Conservation (phyloP, 2,888 invertebrate species). For the Ptychoptera contaminata region DNA sequence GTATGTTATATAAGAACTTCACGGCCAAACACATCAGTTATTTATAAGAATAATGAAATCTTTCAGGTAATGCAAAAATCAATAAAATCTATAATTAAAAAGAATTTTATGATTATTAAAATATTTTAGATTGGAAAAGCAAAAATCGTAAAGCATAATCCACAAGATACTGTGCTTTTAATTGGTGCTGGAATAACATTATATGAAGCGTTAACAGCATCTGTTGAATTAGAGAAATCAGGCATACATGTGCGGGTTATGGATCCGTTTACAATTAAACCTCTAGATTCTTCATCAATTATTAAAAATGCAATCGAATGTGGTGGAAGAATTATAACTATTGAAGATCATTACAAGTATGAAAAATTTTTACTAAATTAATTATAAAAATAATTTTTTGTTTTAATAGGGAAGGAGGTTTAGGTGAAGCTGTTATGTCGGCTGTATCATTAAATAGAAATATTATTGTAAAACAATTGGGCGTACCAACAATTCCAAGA, state of each 20-base stretch:
- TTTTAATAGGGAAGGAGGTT: conserved; percentile 50
- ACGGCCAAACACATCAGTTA: conserved; percentile 71
- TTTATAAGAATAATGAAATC: conserved; percentile 71
- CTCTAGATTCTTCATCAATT: conserved; percentile 69
- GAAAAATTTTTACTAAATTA: conserved; percentile 30
- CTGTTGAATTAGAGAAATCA: conserved; percentile 50
- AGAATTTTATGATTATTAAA: neutral
- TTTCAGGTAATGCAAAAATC: conserved; percentile 35
- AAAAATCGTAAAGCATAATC: conserved; percentile 60
- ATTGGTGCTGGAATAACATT: conserved; percentile 91
- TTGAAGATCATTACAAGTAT: conserved; percentile 95
- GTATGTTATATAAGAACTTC: conserved; percentile 94
- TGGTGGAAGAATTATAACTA: conserved; percentile 73
- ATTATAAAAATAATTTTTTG: conserved; percentile 1
- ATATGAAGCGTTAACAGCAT: conserved; percentile 76
- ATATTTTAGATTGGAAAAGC: conserved; percentile 49
- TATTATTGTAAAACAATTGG: conserved; percentile 60
- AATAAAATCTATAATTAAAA: neutral
- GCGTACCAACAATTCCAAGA: conserved; percentile 70
- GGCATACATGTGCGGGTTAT: conserved; percentile 68
- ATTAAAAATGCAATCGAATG: conserved; percentile 58
- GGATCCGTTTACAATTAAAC: conserved; percentile 94
- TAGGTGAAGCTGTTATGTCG: conserved; percentile 87
- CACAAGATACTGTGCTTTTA: conserved; percentile 65
- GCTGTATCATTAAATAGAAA: conserved; percentile 58